phyloP scores from a whole-genome alignment of 2,797 vertebrate species.

The Pantherophis vulpinus region DNA sequence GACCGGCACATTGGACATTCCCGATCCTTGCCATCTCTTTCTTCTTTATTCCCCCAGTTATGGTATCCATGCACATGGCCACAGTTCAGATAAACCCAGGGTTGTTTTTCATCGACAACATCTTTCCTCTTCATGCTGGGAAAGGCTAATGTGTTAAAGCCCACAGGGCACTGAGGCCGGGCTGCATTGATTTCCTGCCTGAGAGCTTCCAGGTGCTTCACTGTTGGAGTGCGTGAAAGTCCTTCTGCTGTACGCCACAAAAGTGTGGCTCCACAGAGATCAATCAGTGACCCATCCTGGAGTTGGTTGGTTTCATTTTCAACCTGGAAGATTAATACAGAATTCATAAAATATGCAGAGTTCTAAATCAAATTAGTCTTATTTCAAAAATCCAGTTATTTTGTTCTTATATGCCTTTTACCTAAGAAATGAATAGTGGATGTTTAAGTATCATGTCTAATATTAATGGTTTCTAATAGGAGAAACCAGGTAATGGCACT shows the following conservation, averaged over 20 bases:
- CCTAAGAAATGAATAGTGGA: neutral
- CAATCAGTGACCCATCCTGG: constrained; percentile 93
- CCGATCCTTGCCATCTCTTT: constrained; percentile 84
- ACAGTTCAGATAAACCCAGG: constrained; percentile 96
- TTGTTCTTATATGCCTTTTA: neutral
- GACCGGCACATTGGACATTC: constrained; percentile 98
- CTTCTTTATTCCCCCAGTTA: constrained; percentile 94
- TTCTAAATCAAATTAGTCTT: neutral
- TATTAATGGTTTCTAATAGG: too few species aligned
- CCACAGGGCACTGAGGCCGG: constrained; percentile 95
- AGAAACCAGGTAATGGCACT: neutral
- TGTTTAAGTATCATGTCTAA: neutral
- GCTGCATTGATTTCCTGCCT: constrained; percentile 97
- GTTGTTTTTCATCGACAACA: constrained; percentile 95
- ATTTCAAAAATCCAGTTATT: neutral
- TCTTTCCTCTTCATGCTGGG: constrained; percentile 98
- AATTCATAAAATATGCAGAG: constrained; percentile 10
- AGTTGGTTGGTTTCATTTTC: constrained; percentile 93
- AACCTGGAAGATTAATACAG: constrained; percentile 73
- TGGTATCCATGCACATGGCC: constrained; percentile 98
- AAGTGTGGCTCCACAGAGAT: constrained; percentile 94
- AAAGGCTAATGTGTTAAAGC: constrained; percentile 98
- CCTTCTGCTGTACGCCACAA: constrained; percentile 97
- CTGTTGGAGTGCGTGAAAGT: constrained; percentile 90
- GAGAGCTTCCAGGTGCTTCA: constrained; percentile 96